Conservation (phyloP, 1,140 invertebrate species). For the Tyrophagus putrescentiae region DNA sequence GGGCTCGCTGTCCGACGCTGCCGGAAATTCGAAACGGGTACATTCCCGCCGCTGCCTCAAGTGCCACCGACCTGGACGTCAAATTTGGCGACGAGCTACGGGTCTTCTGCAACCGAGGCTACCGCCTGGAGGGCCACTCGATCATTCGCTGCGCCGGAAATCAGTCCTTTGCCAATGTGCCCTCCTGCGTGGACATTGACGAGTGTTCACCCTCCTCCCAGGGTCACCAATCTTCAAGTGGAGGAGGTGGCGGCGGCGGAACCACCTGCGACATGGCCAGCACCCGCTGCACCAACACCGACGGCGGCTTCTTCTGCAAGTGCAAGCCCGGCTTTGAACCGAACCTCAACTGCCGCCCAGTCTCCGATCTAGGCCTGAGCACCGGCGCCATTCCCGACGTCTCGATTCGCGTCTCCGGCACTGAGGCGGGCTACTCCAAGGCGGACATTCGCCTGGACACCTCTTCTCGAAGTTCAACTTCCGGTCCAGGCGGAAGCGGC, state of each 20-base stretch:
- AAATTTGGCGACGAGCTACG: slow-evolving; percentile 76
- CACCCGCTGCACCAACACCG: slow-evolving; percentile 75
- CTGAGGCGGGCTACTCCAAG: slow-evolving; percentile 63
- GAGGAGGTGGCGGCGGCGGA: no score
- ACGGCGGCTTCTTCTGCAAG: slow-evolving; percentile 79
- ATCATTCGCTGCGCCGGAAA: slow-evolving; percentile 71
- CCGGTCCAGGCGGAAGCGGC: no score
- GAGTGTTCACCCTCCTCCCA: slow-evolving; percentile 63
- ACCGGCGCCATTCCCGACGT: slow-evolving; percentile 77
- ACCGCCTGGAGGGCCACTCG: slow-evolving; percentile 63
- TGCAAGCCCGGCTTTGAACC: slow-evolving; percentile 68
- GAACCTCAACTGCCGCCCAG: slow-evolving; percentile 70
- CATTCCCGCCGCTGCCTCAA: slow-evolving; percentile 24
- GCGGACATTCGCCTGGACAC: slow-evolving; percentile 52
- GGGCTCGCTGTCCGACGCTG: slow-evolving; percentile 60
- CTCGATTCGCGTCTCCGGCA: slow-evolving; percentile 65
- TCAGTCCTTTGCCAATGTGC: slow-evolving; percentile 65
- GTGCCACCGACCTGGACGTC: slow-evolving; percentile 36
- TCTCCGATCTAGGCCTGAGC: slow-evolving; percentile 69
- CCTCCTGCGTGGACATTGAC: slow-evolving; percentile 74
- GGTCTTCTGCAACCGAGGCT: slow-evolving; percentile 81
- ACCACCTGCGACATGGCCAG: slow-evolving; percentile 71
- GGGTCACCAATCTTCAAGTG: no score
- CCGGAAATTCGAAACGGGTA: slow-evolving; percentile 44
- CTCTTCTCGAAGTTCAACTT: slow-evolving; percentile 51